phyloP scores from a whole-genome alignment of 2,888 invertebrate species.

The Watsonalla cultraria region DNA sequence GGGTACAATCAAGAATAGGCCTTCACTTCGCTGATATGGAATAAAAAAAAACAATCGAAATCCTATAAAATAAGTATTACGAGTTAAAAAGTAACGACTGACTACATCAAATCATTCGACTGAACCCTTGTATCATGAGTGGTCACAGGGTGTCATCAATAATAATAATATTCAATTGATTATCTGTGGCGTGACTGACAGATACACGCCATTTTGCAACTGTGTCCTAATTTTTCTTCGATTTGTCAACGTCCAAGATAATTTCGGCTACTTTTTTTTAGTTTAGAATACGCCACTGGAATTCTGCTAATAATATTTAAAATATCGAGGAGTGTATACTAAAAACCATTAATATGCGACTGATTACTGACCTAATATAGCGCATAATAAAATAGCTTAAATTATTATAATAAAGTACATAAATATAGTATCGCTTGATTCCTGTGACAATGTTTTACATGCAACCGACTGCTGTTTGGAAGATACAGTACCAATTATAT shows the following conservation, averaged over 20 bases:
- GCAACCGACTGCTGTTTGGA: no score
- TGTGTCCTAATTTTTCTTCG: background rate
- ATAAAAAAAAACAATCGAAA: background rate
- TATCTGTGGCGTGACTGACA: constrained; percentile 12
- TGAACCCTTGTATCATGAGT: constrained; percentile 21
- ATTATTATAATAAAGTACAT: no score
- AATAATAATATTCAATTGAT: background rate
- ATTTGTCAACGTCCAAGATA: no score
- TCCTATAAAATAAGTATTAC: constrained; percentile 22
- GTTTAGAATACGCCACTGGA: background rate
- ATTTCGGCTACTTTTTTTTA: no score
- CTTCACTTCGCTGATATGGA: background rate
- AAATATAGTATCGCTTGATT: no score
- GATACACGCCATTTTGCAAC: background rate
- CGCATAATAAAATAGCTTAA: no score
- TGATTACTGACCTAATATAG: no score
- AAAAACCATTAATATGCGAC: no score
- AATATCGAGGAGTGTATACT: no score
- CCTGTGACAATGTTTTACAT: no score
- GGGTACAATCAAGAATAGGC: no score
- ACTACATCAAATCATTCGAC: constrained; percentile 31
- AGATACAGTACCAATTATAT: no score
- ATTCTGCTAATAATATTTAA: background rate
- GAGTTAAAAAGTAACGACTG: constrained; percentile 31
- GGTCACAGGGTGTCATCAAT: constrained; percentile 2